Percentiles rank a stretch among this genome's conserved stretches.
Evolutionary conservation across 2,797 vertebrate genomes (phyloP).

Genomic region (Neomorphus geoffroyi): DNA sequence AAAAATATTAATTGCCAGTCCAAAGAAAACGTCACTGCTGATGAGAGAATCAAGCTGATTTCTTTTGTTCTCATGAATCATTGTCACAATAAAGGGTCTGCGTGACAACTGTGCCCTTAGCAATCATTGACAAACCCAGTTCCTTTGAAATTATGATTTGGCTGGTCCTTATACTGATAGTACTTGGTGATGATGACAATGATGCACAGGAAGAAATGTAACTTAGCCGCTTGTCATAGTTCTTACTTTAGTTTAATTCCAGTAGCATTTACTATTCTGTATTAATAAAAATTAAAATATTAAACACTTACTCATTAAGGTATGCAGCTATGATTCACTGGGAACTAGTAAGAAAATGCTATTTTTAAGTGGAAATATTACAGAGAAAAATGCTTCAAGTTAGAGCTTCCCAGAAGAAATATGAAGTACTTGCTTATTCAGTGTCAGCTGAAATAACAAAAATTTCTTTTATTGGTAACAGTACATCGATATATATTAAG

Average conservation of each 20-base stretch:
- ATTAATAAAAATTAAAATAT: conserved; percentile 66
- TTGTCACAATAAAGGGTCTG: conserved; percentile 50
- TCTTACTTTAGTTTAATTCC: conserved; percentile 27
- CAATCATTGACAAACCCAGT: conserved; percentile 31
- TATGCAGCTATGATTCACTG: conserved; percentile 30
- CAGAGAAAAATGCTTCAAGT: background rate
- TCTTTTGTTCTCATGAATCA: conserved; percentile 55
- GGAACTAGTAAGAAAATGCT: background rate
- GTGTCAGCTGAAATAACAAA: background rate
- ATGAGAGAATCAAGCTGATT: conserved; percentile 38
- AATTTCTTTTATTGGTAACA: background rate
- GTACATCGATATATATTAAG: conserved; percentile 19
- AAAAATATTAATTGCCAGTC: conserved; percentile 7
- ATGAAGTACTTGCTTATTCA: conserved; percentile 43
- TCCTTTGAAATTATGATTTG: conserved; percentile 44
- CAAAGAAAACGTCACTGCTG: conserved; percentile 48
- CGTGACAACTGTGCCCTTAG: conserved; percentile 33
- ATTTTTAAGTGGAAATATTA: conserved; percentile 16
- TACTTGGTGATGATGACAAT: background rate
- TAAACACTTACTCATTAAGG: conserved; percentile 59
- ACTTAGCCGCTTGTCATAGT: background rate
- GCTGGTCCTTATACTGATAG: background rate
- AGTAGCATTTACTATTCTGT: conserved; percentile 36
- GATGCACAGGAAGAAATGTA: conserved; percentile 7
- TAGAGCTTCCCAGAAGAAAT: conserved; percentile 6